These are phyloP conservation scores for Papilio demoleus DNA, from an alignment of 2,888 invertebrate species.

Conservation along the genomic window DNA sequence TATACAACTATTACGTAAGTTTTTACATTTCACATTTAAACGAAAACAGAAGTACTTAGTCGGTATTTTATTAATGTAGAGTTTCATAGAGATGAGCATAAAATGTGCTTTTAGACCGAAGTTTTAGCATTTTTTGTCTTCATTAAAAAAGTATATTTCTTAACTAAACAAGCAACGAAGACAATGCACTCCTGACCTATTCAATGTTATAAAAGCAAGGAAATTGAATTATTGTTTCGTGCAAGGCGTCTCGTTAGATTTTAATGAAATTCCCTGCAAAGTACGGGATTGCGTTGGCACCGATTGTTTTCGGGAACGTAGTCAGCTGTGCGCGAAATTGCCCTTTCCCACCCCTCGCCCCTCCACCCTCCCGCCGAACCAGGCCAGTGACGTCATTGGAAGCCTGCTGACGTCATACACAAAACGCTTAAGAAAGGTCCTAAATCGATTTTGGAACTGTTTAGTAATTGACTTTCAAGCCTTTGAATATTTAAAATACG, in stretches of 20 bases:
- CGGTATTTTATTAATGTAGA: neutral
- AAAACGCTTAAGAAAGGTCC: constrained; percentile 69
- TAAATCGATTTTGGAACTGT: constrained; percentile 69
- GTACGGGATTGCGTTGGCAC: constrained; percentile 46
- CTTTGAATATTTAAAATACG: neutral
- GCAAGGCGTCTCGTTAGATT: constrained; percentile 36
- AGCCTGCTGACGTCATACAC: constrained; percentile 74
- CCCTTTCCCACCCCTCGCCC: constrained; percentile 55
- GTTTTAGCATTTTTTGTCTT: neutral
- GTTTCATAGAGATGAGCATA: too few species aligned
- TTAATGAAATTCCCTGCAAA: constrained; percentile 42
- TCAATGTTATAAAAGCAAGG: constrained; percentile 1
- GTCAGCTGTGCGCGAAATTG: constrained; percentile 78
- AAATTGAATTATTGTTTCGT: constrained; percentile 28
- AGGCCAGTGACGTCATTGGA: constrained; percentile 71
- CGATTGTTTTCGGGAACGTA: constrained; percentile 63
- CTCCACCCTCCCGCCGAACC: constrained; percentile 55
- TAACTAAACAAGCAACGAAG: neutral
- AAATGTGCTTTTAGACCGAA: too few species aligned
- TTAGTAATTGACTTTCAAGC: constrained; percentile 14
- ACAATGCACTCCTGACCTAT: neutral
- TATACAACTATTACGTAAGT: constrained; percentile 36
- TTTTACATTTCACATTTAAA: constrained; percentile 15
- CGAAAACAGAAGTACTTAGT: neutral
- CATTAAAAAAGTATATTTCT: neutral